Evolutionary conservation across 64 coral and sea anemone genomes (phyloP).

Genomic region (Anthopleura sola): DNA sequence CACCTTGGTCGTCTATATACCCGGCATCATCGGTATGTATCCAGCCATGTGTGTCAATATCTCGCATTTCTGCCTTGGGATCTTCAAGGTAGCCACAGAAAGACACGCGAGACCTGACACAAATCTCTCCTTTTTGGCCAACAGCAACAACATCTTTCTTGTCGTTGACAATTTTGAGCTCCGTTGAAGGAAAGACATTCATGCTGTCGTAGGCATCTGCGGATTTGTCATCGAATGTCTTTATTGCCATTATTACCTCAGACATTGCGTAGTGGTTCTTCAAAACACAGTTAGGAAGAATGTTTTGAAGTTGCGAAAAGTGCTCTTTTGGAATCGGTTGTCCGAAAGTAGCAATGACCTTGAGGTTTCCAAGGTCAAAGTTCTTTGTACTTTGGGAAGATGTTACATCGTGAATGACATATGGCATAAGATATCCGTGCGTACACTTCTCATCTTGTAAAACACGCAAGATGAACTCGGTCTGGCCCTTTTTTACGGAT

Average conservation of each 20-base stretch:
- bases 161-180: conserved; percentile 44
- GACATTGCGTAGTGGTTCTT: background rate
- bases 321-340: background rate
- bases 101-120: too few species aligned
- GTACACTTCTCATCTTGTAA: conserved; percentile 20
- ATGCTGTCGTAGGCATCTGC: background rate
- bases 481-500: background rate
- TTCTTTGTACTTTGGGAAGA: background rate
- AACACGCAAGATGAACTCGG: background rate
- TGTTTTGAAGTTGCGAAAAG: background rate
- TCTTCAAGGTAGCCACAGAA: background rate
- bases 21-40: too few species aligned
- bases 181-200: conserved; percentile 12
- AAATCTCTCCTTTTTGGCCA: background rate
- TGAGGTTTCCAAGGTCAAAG: background rate
- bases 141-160: background rate
- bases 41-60: too few species aligned
- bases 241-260: background rate
- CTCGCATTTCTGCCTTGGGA: background rate
- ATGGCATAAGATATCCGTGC: background rate
- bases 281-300: background rate
- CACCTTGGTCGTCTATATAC: too few species aligned
- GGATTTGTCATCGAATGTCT: background rate
- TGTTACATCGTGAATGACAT: background rate
- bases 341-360: background rate